Conservation (phyloP, 2,888 invertebrate species). For the Drosophila rubida region DNA sequence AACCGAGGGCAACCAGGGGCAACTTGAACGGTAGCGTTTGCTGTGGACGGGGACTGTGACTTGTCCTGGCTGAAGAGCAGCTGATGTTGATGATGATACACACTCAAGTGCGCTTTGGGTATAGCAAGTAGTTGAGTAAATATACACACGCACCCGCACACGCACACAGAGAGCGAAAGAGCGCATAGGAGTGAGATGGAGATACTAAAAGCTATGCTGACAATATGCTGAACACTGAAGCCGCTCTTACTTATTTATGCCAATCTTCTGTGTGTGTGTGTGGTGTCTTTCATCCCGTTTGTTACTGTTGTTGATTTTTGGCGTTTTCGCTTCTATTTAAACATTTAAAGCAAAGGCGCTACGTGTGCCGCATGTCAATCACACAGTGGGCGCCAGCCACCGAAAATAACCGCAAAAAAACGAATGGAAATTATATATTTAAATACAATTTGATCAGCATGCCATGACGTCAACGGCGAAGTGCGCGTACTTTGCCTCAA, state of each 20-base stretch:
- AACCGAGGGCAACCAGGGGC: constrained; percentile 19
- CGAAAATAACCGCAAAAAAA: constrained; percentile 7
- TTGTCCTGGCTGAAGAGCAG: constrained; percentile 73
- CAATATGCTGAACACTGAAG: constrained; percentile 66
- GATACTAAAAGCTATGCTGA: constrained; percentile 51
- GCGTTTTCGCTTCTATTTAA: constrained; percentile 69
- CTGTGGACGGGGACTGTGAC: constrained; percentile 32
- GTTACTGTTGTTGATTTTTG: constrained; percentile 59
- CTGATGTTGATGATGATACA: constrained; percentile 81
- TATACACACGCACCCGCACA: constrained; percentile 49
- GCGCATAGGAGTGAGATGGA: background rate
- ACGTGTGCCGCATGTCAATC: constrained; percentile 65
- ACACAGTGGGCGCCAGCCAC: constrained; percentile 4
- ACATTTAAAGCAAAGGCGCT: constrained; percentile 71
- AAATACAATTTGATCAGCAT: constrained; percentile 19
- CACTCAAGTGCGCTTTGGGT: constrained; percentile 80
- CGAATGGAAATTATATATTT: constrained; percentile 8
- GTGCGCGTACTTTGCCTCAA: background rate
- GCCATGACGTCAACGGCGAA: constrained; percentile 1
- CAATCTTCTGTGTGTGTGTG: constrained; percentile 59
- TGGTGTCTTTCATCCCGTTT: constrained; percentile 33
- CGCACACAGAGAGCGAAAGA: background rate
- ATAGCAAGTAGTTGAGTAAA: constrained; percentile 73
- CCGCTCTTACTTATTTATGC: constrained; percentile 76
- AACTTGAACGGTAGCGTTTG: constrained; percentile 49